These are phyloP conservation scores for Pantherophis alleghaniensis DNA, from an alignment of 2,797 vertebrate genomes.

Conservation along the genomic window DNA sequence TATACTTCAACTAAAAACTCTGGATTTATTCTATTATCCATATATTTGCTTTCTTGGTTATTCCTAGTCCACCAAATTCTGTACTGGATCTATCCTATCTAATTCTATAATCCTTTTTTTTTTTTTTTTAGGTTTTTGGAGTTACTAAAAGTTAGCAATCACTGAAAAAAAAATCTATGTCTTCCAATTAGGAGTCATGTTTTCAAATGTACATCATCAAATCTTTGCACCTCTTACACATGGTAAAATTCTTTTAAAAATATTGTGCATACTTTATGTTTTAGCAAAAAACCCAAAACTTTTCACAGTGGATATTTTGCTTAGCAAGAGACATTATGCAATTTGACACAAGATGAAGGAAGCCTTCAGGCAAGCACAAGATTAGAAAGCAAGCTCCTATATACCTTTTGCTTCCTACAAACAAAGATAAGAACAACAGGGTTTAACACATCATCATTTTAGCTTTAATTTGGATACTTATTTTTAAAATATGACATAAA, in stretches of 20 bases:
- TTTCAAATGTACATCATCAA: neutral
- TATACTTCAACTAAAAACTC: neutral
- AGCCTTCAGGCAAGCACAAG: neutral
- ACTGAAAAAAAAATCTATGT: neutral
- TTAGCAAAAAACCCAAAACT: neutral
- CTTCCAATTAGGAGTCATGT: neutral
- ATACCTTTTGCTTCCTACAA: constrained; percentile 4
- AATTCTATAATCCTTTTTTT: too few relatives aligned
- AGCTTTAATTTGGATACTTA: neutral
- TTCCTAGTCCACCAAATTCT: neutral
- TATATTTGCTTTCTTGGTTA: neutral
- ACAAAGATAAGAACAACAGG: neutral
- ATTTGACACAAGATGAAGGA: neutral
- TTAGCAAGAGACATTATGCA: constrained; percentile 1
- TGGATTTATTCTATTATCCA: neutral
- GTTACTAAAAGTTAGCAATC: neutral
- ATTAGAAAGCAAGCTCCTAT: neutral
- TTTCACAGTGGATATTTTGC: neutral
- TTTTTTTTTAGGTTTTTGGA: too few relatives aligned
- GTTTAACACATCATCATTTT: neutral
- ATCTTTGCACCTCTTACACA: neutral
- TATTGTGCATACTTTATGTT: neutral
- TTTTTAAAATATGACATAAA: neutral
- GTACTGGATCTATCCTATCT: neutral
- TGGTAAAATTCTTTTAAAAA: neutral